Evolutionary conservation across 2,888 invertebrate species (phyloP), one percentile per base, ranked within the genome.

Genomic region (Tenthredo mesomela): DNA sequence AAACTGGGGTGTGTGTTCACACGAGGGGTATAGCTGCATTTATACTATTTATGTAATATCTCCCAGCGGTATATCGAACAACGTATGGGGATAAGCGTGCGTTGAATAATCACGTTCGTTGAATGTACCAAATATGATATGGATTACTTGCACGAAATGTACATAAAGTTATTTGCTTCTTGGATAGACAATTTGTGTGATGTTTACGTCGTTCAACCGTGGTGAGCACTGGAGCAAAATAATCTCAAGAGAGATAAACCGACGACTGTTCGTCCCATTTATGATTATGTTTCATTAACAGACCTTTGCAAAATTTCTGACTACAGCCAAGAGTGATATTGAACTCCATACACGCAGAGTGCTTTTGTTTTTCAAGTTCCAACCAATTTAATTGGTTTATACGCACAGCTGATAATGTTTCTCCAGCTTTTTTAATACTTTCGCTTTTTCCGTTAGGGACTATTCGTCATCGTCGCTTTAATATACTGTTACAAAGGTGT

Each of bases 31-130:
- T 29, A 40, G 37, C 58, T 67, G 84, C 85, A 84, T 86, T 87
- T 86, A 71, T 84, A 85, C 84, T 80, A 65, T 86, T 85, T 87
- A 86, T 86, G 87, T 89, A 88, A 89, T 89, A 88, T 89, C 84
- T 87, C 87, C 85, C 85, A 85, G 84, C 85, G 86, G 87, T 89
- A 83, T 87, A 87, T 88, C 87, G 87, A 86, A 87, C 85, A 87
- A 85, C 86, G 82, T 84, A 86, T 84, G 82, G 87, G 86, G 85
- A 86, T 86, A 86, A 86, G 86, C 82, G 86, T 85, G 84, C 85
- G 85, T 67, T 77, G 80, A 77, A 84, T 85, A 85, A 47, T 67
- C 70, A 86, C 85, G 86, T 86, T 86, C 85, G 86, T 86, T 85
- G 86, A 75, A 85, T 86, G 84, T 85, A 85, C 78, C 54, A 84